These are phyloP conservation scores for Chaetura pelagica DNA, from an alignment of 2,113 vertebrate species.

Conservation along the genomic window DNA sequence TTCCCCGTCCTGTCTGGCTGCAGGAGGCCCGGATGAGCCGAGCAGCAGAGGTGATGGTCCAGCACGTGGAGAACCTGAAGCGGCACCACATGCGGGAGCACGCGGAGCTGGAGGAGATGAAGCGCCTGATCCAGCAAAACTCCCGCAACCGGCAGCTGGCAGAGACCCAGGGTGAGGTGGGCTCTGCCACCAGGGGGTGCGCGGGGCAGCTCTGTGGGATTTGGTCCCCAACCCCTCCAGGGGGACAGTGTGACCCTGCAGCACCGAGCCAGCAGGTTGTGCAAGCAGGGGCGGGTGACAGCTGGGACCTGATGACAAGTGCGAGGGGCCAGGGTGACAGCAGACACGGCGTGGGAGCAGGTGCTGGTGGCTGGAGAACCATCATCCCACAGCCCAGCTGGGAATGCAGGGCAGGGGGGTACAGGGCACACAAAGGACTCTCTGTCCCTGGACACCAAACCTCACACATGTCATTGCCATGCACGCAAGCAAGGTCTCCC, in stretches of 20 bases:
- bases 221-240: rapidly evolving
- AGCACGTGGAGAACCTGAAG: slow-evolving; percentile 86
- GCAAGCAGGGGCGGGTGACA: neutral
- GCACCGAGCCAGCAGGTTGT: rapidly evolving
- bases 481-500: neutral
- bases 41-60: slow-evolving; percentile 85
- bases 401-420: neutral
- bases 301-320: neutral
- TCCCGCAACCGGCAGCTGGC: slow-evolving; percentile 67
- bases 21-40: slow-evolving; percentile 86
- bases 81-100: slow-evolving; percentile 71
- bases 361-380: neutral
- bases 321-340: neutral
- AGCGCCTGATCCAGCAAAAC: slow-evolving; percentile 73
- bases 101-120: slow-evolving; percentile 83
- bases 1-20: neutral
- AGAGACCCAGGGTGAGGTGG: slow-evolving; percentile 66
- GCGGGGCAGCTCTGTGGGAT: rapidly evolving
- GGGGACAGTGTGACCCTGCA: neutral
- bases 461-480: neutral
- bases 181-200: neutral
- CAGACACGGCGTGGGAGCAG: neutral
- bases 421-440: neutral
- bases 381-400: neutral
- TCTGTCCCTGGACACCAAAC: neutral